A percentile compares a stretch with the other conserved stretches of the same genome.
These are phyloP conservation scores for Regulus satrapa DNA, from an alignment of 2,113 vertebrate species.

Conservation along the genomic window DNA sequence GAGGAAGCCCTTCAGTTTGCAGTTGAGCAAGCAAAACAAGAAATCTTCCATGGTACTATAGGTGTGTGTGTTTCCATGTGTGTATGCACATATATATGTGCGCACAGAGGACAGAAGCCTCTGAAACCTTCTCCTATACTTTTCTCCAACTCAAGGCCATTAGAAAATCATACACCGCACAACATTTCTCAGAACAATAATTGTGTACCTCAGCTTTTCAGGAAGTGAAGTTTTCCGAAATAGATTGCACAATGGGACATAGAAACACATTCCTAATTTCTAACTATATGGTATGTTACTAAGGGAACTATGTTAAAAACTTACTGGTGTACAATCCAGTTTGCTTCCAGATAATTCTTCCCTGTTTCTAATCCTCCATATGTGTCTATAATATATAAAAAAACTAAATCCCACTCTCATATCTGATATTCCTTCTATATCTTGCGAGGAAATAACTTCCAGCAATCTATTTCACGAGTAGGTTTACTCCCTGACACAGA, in stretches of 20 bases:
- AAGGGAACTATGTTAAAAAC: neutral
- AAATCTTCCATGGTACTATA: neutral
- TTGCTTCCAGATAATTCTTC: neutral
- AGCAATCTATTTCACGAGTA: neutral
- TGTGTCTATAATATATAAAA: neutral
- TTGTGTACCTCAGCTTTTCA: neutral
- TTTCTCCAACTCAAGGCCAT: neutral
- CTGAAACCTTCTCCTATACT: neutral
- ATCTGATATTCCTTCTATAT: neutral
- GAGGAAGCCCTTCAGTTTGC: neutral
- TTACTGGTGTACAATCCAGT: neutral
- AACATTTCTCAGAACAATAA: neutral
- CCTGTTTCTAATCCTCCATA: neutral
- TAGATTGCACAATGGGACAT: neutral
- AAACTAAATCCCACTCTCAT: neutral
- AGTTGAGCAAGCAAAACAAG: neutral
- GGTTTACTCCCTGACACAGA: neutral
- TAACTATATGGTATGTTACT: neutral
- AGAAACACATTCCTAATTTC: neutral
- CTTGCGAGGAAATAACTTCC: neutral
- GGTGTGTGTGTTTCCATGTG: neutral
- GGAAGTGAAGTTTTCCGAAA: neutral
- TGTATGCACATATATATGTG: rapidly evolving
- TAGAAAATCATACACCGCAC: neutral
- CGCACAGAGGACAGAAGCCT: neutral